Base-by-base conservation (phyloP, 2,797 vertebrate genomes). In the Sciurus carolinensis region DNA sequence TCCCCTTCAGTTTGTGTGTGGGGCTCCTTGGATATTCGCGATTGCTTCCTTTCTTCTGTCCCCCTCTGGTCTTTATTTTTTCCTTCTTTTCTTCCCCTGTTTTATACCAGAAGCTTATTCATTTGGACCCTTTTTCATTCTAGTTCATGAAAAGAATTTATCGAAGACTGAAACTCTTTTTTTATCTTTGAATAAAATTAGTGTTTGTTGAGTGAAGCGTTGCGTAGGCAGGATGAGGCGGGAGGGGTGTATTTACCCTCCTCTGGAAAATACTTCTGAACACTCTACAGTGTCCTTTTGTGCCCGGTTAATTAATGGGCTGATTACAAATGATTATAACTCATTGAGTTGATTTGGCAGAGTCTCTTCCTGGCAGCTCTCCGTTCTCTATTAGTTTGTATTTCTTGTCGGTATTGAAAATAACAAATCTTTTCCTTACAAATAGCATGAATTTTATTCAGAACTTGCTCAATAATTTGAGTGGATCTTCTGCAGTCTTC, bases 281-380 rank as follows among this genome's bases (percentile, higher is more conserved):
- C 66, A 73, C 82, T 67, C 50, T 67, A 87, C 64, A 79, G 33
- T 57, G n/a, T 82, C 88, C 87, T 89, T 92, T 89, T 87, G 88
- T 93, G 94, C 66, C 92, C 94, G 50, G 91, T 84, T 97, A 97
- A 96, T 95, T 95, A 95, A 96, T 71, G 83, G 72, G 42, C 96
- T 92, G 86, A 80, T 97, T 95, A 95, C 91, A 95, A 77, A 95
- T 94, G 62, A 96, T 97, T 92, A 77, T 90, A 95, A 89, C 88
- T 93, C 75, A 80, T 18, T 81, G 92, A 84, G 82, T 80, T 4
- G 36, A 91, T 94, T 67, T 95, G 95, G 97, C 94, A 95, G 97
- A 36, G 64, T 59, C 71, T 94, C 69, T 57, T 85, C 33, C 88
- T 95, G 95, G 93, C 90, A 83, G 81, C 57, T 20, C 28, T 28